These are phyloP conservation scores for Myotis findleyi DNA, from an alignment of 2,797 vertebrate genomes.

Conservation along the genomic window DNA sequence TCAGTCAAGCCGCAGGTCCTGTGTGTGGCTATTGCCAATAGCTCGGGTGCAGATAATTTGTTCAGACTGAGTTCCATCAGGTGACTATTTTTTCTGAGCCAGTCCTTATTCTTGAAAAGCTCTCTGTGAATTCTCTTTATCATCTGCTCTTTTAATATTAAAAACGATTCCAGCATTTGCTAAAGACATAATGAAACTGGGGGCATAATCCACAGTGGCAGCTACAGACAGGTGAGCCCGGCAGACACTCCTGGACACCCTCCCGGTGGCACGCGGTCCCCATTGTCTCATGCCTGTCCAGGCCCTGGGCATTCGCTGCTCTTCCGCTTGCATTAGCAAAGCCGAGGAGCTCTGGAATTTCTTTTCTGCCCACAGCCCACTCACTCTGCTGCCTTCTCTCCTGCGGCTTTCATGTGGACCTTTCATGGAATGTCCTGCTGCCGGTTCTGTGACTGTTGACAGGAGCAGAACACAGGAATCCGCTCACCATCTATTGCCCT, in stretches of 20 bases:
- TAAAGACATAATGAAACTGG: background rate
- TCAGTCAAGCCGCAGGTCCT: background rate
- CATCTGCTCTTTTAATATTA: background rate
- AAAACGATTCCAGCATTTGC: slow-evolving; percentile 21
- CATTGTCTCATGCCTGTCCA: background rate
- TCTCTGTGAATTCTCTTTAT: slow-evolving; percentile 9
- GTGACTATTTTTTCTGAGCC: background rate
- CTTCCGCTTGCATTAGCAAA: background rate
- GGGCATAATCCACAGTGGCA: background rate
- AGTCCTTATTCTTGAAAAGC: background rate
- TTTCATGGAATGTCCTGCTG: background rate
- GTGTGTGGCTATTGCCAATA: background rate
- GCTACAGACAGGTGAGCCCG: background rate
- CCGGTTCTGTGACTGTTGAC: background rate
- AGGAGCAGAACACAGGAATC: background rate
- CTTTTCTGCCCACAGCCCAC: background rate
- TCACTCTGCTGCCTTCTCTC: background rate
- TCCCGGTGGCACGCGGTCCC: no score
- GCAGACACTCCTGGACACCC: background rate
- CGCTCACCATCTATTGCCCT: no score
- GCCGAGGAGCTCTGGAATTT: background rate
- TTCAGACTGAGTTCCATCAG: background rate
- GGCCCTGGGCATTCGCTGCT: background rate
- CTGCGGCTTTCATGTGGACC: background rate
- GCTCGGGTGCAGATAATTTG: background rate